A percentile compares a stretch with the other conserved stretches of the same genome.
Evolutionary conservation across 2,888 invertebrate species (phyloP).

Genomic region (Iphiclides podalirius): DNA sequence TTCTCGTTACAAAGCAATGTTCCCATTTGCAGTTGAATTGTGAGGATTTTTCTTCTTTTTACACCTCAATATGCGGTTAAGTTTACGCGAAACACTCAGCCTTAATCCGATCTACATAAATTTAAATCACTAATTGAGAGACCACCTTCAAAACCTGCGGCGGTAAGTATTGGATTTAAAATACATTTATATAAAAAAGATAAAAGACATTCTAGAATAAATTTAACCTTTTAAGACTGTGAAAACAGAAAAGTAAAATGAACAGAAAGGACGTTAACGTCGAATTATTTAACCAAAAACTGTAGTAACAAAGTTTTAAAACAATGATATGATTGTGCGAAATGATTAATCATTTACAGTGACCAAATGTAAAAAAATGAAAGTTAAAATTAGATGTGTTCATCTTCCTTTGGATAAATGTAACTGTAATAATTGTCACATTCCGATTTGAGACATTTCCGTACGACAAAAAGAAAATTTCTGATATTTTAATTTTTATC

Average conservation of each 20-base stretch:
- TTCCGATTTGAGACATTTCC: no score
- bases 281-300: neutral
- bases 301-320: neutral
- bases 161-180: slow-evolving; percentile 3
- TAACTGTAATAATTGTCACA: no score
- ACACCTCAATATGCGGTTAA: slow-evolving; percentile 15
- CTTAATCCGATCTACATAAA: slow-evolving; percentile 60
- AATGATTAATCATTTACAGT: no score
- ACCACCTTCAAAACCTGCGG: slow-evolving; percentile 20
- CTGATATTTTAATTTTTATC: no score
- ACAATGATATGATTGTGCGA: no score
- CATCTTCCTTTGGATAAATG: no score
- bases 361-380: no score
- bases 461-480: no score
- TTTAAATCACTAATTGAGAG: slow-evolving; percentile 51
- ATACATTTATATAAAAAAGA: slow-evolving; percentile 9
- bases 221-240: neutral
- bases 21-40: slow-evolving; percentile 16
- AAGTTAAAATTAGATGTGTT: no score
- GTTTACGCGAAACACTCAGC: slow-evolving; percentile 46
- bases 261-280: neutral
- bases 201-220: slow-evolving; percentile 7
- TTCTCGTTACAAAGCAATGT: slow-evolving; percentile 5
- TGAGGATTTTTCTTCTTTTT: slow-evolving; percentile 8
- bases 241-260: neutral